Conservation (phyloP, 2,888 invertebrate species). For the Thera britannica region DNA sequence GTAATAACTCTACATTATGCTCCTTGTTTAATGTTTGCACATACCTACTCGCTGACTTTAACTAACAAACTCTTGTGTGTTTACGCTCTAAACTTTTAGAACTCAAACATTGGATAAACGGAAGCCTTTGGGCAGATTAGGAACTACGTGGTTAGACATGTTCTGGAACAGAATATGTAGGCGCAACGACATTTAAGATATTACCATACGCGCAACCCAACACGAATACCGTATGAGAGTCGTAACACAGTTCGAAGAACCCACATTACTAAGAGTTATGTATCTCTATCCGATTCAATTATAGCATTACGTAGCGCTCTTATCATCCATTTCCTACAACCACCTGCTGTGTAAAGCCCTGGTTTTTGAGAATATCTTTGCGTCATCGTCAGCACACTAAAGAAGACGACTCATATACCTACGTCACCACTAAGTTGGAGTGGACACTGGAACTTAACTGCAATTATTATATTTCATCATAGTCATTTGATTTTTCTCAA, state of each 20-base stretch:
- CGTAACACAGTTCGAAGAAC: not conserved
- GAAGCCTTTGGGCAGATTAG: not conserved
- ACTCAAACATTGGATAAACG: not conserved
- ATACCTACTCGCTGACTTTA: not conserved
- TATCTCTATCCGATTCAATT: slow-evolving; percentile 15
- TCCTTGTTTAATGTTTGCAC: not conserved
- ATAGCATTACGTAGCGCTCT: slow-evolving; percentile 13
- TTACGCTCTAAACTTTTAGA: not conserved
- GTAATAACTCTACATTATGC: too few relatives aligned
- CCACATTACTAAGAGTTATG: slow-evolving; percentile 3
- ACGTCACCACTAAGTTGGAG: too few relatives aligned
- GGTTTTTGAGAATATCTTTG: not conserved
- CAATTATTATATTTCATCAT: too few relatives aligned
- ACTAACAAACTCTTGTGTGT: not conserved
- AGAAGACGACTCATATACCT: too few relatives aligned
- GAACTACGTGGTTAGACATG: not conserved
- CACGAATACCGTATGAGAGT: too few relatives aligned
- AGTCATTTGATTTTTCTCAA: too few relatives aligned
- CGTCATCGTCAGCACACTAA: not conserved
- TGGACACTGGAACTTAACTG: too few relatives aligned
- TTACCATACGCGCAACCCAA: too few relatives aligned
- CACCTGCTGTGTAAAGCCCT: slow-evolving; percentile 10
- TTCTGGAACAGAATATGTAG: not conserved
- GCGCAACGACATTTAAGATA: not conserved
- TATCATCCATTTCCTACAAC: slow-evolving; percentile 17